Conservation (phyloP, 2,797 vertebrate species). For the Denticeps clupeoides region DNA sequence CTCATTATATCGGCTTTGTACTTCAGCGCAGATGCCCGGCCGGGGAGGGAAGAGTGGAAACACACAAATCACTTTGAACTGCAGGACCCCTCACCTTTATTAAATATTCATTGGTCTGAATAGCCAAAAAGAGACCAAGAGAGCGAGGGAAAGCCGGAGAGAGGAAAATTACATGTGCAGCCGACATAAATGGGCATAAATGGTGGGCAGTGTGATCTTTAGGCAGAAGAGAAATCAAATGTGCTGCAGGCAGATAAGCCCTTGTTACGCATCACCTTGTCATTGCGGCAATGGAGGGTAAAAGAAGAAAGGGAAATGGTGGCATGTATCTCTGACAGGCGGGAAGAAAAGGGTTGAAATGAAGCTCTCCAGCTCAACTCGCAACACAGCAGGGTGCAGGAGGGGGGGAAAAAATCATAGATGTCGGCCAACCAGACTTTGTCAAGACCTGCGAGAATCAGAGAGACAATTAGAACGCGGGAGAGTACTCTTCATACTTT, state of each 20-base stretch:
- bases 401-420: conserved; percentile 11
- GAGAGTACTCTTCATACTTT: conserved; percentile 18
- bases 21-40: background rate
- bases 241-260: conserved; percentile 27
- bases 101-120: conserved; percentile 21
- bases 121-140: background rate
- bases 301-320: background rate
- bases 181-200: conserved; percentile 12
- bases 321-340: background rate
- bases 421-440: conserved; percentile 29
- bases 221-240: conserved; percentile 21
- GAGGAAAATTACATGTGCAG: background rate
- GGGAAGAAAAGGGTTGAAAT: conserved; percentile 14
- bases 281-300: conserved; percentile 2
- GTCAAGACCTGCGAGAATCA: conserved; percentile 25
- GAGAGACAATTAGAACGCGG: conserved; percentile 33
- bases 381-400: conserved; percentile 10
- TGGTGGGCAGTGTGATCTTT: conserved; percentile 6
- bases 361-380: conserved; percentile 8
- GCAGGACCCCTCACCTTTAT: conserved; percentile 20
- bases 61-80: conserved; percentile 19
- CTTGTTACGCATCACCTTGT: conserved; percentile 13
- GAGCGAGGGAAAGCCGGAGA: background rate
- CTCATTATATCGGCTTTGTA: conserved; percentile 18
- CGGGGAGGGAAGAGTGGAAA: background rate